Conservation (phyloP, 2,797 vertebrate species). For the Margarornis squamiger region DNA sequence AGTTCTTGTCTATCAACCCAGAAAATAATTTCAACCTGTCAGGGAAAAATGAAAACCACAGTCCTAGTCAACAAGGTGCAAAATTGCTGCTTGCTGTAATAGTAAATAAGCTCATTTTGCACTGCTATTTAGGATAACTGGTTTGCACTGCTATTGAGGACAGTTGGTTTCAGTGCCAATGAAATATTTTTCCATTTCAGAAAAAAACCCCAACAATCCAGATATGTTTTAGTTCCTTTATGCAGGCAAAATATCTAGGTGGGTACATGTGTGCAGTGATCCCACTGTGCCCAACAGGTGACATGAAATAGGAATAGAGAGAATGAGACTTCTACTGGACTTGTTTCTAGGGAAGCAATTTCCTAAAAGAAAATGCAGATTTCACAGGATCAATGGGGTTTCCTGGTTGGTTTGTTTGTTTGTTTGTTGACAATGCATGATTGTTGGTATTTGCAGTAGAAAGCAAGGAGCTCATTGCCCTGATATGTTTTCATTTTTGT, state of each 20-base stretch:
- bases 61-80: neutral
- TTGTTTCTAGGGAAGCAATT: neutral
- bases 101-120: conserved; percentile 9
- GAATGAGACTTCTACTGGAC: neutral
- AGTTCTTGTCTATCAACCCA: neutral
- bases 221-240: neutral
- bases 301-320: neutral
- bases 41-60: neutral
- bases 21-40: neutral
- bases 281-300: neutral
- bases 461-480: neutral
- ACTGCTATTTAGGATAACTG: neutral
- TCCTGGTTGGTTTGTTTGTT: neutral
- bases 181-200: neutral
- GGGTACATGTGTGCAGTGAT: neutral
- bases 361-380: neutral
- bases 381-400: neutral
- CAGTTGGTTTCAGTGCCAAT: neutral
- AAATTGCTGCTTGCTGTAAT: neutral
- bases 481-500: neutral
- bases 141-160: neutral
- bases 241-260: neutral
- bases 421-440: neutral
- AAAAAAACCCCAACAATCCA: neutral
- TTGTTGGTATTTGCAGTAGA: neutral